Conservation (phyloP, 1,140 invertebrate genomes). For the Lamellibrachia luymesi region DNA sequence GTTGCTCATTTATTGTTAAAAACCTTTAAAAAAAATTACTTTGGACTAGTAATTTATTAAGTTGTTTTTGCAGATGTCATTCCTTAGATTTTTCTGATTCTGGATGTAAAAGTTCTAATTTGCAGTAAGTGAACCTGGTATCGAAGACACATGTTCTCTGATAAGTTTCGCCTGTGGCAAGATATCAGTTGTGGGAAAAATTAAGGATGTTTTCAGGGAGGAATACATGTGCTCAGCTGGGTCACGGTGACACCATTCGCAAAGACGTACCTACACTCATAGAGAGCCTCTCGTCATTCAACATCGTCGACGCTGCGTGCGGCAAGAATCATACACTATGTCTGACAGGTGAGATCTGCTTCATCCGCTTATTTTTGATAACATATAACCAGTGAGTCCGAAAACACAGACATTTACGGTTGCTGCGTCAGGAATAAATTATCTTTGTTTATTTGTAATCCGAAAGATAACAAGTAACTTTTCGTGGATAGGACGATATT, state of each 20-base stretch:
- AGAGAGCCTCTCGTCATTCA: slow-evolving; percentile 71
- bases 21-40: not conserved
- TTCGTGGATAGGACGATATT: not conserved
- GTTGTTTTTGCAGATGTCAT: not conserved
- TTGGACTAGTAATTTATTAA: not conserved
- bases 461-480: not conserved
- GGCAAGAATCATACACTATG: slow-evolving; percentile 86
- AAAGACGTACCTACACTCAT: slow-evolving; percentile 75
- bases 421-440: not conserved
- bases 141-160: not conserved
- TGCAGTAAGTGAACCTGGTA: not conserved
- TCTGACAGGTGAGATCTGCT: slow-evolving; percentile 68
- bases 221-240: slow-evolving; percentile 83
- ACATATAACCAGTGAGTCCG: not conserved
- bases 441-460: not conserved
- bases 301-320: slow-evolving; percentile 80
- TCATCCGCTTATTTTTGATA: slow-evolving; percentile 1
- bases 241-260: slow-evolving; percentile 73
- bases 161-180: not conserved
- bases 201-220: slow-evolving; percentile 60
- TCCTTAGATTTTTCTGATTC: not conserved
- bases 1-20: not conserved
- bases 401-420: too few species aligned
- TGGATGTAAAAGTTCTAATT: not conserved
- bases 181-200: not conserved